Percentiles rank a stretch among this genome's conserved stretches.
These are phyloP conservation scores for Loripinus fragilis DNA, from an alignment of 2,888 invertebrate species.

Conservation along the genomic window DNA sequence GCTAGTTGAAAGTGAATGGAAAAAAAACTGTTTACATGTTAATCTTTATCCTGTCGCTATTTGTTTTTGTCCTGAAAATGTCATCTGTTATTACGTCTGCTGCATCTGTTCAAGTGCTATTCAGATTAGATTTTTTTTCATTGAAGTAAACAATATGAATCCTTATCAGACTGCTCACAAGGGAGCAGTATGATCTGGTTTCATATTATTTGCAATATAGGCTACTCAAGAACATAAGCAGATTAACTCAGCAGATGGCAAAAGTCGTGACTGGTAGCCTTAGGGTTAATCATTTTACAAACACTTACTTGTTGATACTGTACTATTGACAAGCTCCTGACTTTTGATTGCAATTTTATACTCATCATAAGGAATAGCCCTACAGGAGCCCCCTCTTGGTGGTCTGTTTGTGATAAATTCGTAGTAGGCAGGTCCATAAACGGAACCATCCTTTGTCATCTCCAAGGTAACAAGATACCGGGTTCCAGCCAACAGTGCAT, in stretches of 20 bases:
- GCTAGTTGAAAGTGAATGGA: no score
- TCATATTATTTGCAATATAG: neutral
- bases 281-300: no score
- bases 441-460: slow-evolving; percentile 2
- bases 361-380: slow-evolving; percentile 32
- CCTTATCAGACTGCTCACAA: neutral
- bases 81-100: no score
- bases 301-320: slow-evolving; percentile 4
- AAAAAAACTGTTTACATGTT: no score
- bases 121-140: slow-evolving; percentile 5
- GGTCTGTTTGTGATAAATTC: slow-evolving; percentile 54
- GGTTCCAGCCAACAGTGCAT: slow-evolving; percentile 31
- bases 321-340: neutral
- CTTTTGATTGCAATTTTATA: neutral
- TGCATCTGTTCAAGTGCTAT: no score
- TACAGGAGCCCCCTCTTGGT: slow-evolving; percentile 42
- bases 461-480: slow-evolving; percentile 42
- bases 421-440: slow-evolving; percentile 48
- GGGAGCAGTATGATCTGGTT: neutral
- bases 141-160: neutral
- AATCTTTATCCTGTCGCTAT: no score
- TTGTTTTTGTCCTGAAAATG: no score
- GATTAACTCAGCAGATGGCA: no score
- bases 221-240: no score
- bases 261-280: no score